These are phyloP conservation scores for Apamea monoglypha DNA, from an alignment of 2,888 invertebrate genomes.

Conservation along the genomic window DNA sequence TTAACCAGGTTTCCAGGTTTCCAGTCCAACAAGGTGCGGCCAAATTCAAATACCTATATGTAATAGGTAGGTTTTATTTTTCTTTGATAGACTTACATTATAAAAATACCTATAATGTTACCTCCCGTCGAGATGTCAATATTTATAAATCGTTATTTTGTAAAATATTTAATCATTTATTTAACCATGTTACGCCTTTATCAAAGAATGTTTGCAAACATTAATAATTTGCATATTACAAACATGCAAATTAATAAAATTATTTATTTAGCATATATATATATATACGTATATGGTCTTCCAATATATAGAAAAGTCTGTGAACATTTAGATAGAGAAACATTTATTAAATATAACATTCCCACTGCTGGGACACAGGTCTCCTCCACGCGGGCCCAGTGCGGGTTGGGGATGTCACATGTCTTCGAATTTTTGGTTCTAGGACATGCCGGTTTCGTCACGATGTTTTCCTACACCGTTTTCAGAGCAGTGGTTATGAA, in stretches of 20 bases:
- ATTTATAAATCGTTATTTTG: not conserved
- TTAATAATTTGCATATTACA: constrained; percentile 28
- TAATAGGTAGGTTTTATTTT: not conserved
- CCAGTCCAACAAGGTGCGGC: not conserved
- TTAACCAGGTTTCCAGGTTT: too few species aligned
- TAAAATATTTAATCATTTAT: constrained; percentile 13
- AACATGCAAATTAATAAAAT: constrained; percentile 35
- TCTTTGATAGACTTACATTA: not conserved
- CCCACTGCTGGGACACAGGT: too few species aligned
- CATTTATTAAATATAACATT: too few species aligned
- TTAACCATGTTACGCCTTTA: not conserved
- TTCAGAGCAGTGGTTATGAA: not conserved
- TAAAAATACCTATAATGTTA: not conserved
- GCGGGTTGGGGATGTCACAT: not conserved
- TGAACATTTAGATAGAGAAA: constrained; percentile 31
- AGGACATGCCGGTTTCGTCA: too few species aligned
- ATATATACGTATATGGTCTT: too few species aligned
- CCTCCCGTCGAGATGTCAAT: constrained; percentile 13
- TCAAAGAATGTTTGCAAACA: constrained; percentile 33
- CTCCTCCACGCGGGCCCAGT: not conserved
- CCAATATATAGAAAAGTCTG: constrained; percentile 30
- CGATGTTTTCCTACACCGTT: too few species aligned
- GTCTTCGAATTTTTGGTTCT: not conserved
- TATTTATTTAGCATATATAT: constrained; percentile 29
- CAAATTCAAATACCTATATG: not conserved